phyloP scores from a whole-genome alignment of 2,113 vertebrate genomes.

The Tetrao urogallus region DNA sequence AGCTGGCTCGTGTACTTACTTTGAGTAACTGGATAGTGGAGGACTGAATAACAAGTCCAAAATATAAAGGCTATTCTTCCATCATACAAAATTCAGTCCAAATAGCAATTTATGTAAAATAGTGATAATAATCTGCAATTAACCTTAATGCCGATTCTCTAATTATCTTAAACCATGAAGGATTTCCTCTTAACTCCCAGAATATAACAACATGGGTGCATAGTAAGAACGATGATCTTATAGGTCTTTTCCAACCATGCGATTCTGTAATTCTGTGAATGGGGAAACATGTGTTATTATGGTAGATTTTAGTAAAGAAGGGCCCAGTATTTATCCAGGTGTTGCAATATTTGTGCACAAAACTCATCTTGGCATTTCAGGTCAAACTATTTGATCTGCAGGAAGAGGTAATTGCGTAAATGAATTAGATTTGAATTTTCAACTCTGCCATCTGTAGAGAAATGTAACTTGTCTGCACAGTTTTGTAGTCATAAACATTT shows the following conservation, averaged over 20 bases:
- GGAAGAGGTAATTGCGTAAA: background rate
- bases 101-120: fast-evolving
- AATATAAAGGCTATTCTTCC: background rate
- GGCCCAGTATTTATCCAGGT: background rate
- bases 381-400: background rate
- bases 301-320: background rate
- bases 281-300: fast-evolving
- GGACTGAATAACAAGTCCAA: background rate
- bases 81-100: background rate
- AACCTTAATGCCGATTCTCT: background rate
- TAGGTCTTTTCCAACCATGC: too few species aligned
- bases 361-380: fast-evolving
- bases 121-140: background rate
- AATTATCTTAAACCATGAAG: background rate
- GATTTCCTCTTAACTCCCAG: background rate
- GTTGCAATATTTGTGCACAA: background rate
- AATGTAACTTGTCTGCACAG: background rate
- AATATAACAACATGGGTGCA: fast-evolving
- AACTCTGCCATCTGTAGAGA: fast-evolving
- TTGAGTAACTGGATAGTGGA: background rate
- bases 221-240: background rate
- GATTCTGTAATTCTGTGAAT: too few species aligned
- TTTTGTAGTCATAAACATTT: background rate
- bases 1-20: fast-evolving
- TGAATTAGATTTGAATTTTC: fast-evolving